Evolutionary conservation across 2,113 vertebrate species (phyloP).

Genomic region (Xiphophorus hellerii): DNA sequence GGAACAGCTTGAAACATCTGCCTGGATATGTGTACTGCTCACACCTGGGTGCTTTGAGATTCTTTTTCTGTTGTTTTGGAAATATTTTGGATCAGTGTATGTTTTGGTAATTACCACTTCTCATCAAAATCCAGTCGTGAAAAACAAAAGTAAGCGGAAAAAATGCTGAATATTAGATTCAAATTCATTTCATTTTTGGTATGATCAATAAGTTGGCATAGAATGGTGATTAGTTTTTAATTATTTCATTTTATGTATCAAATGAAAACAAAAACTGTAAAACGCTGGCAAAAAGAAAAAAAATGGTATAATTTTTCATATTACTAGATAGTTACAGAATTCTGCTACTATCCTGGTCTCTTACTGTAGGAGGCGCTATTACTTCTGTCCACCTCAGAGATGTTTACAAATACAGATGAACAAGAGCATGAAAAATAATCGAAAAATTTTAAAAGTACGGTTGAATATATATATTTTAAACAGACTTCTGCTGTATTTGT

Average conservation of each 20-base stretch:
- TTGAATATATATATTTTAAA: neutral
- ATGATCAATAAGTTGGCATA: neutral
- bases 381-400: neutral
- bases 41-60: constrained; percentile 9
- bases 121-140: neutral
- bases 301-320: neutral
- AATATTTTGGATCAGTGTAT: neutral
- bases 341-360: neutral
- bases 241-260: neutral
- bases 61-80: neutral
- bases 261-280: neutral
- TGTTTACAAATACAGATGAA: neutral
- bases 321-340: too few relatives aligned
- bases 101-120: neutral
- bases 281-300: neutral
- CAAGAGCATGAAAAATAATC: neutral
- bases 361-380: neutral
- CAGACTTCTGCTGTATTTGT: neutral
- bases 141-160: neutral
- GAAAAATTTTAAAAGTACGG: neutral
- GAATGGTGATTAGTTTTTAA: neutral
- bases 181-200: neutral
- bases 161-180: neutral
- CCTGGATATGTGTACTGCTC: constrained; percentile 8
- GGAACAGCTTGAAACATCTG: constrained; percentile 17